Evolutionary conservation across 2,888 invertebrate species (phyloP).

Genomic region (Pristionchus maxplancki): DNA sequence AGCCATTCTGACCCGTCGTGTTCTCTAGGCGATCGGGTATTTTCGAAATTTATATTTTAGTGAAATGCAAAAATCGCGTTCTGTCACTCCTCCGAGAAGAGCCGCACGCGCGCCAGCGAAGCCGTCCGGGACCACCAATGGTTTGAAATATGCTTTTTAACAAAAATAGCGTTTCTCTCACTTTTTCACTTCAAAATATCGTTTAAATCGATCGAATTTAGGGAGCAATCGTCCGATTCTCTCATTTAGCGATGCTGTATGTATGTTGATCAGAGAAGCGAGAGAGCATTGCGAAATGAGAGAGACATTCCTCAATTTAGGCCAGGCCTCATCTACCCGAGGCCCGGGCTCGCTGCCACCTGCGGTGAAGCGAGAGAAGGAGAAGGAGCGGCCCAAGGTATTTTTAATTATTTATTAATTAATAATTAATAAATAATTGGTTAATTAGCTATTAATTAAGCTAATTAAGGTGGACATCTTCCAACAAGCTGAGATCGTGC

Average conservation of each 20-base stretch:
- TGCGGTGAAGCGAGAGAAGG: neutral
- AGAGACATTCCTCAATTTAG: too few species aligned
- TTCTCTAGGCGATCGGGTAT: too few species aligned
- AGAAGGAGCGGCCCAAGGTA: conserved; percentile 21
- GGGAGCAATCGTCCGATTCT: too few species aligned
- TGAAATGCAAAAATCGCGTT: neutral
- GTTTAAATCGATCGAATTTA: neutral
- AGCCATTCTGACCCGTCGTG: too few species aligned
- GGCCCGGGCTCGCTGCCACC: neutral
- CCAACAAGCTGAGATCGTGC: conserved; percentile 41
- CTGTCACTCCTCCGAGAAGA: neutral
- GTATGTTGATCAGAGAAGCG: too few species aligned
- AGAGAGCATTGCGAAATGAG: too few species aligned
- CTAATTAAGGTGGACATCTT: conserved; percentile 43
- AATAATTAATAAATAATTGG: too few species aligned
- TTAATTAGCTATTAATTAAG: neutral
- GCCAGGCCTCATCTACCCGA: neutral
- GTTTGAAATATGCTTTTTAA: too few species aligned
- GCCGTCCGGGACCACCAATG: neutral
- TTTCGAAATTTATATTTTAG: too few species aligned
- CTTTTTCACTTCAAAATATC: neutral
- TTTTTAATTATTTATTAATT: neutral
- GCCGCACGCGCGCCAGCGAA: neutral
- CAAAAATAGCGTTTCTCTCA: too few species aligned
- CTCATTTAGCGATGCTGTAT: too few species aligned